phyloP scores from a whole-genome alignment of 2,888 invertebrate genomes.

The Mythimna ferrago region DNA sequence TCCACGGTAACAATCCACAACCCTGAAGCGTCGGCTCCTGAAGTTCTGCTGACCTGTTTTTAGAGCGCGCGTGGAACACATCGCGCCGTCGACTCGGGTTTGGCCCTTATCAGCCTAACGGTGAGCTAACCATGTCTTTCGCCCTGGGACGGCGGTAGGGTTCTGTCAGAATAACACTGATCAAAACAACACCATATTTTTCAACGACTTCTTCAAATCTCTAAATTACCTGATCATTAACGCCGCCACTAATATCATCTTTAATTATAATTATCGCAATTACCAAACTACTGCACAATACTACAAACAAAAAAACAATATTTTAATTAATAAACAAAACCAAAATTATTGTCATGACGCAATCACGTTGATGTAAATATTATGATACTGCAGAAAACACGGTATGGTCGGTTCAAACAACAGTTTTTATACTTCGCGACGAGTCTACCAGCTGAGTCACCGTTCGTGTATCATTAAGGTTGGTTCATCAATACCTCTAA shows the following conservation, averaged over 20 bases:
- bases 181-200: background rate
- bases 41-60: too few relatives aligned
- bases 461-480: conserved; percentile 54
- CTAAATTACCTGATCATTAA: background rate
- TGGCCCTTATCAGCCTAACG: too few relatives aligned
- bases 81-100: too few relatives aligned
- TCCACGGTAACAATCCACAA: too few relatives aligned
- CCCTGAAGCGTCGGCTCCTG: too few relatives aligned
- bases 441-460: conserved; percentile 55
- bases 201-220: background rate
- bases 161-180: too few relatives aligned
- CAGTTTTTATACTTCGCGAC: conserved; percentile 47
- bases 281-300: background rate
- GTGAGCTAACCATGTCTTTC: too few relatives aligned
- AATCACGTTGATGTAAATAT: conserved; percentile 56
- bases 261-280: background rate
- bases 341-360: conserved; percentile 19
- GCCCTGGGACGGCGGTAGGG: too few relatives aligned
- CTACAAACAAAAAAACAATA: too few relatives aligned
- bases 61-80: too few relatives aligned
- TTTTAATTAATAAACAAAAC: conserved; percentile 20
- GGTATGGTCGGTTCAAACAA: conserved; percentile 28
- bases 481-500: conserved; percentile 11
- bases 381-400: conserved; percentile 48
- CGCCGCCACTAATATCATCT: background rate